A percentile compares a stretch with the other conserved stretches of the same genome.
phyloP scores from a whole-genome alignment of 2,797 vertebrate genomes.

The Gallinago stenura region DNA sequence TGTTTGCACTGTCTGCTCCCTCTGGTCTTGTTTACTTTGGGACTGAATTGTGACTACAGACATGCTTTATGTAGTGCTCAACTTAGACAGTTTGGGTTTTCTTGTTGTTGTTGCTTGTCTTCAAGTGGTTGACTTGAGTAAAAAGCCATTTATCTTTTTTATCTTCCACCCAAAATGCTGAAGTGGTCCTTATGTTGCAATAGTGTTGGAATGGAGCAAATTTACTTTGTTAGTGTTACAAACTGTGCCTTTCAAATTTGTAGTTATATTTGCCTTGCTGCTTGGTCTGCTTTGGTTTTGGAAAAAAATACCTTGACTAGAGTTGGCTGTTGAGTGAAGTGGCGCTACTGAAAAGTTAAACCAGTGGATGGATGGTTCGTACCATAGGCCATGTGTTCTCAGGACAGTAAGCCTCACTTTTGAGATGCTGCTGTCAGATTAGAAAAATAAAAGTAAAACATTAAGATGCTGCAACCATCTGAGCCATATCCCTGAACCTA shows the following conservation, averaged over 20 bases:
- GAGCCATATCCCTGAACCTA: background rate
- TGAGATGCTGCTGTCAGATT: background rate
- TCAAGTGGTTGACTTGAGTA: background rate
- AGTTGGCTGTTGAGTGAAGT: background rate
- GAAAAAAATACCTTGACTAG: background rate
- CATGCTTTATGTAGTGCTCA: background rate
- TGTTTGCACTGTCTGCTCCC: background rate
- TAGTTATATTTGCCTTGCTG: background rate
- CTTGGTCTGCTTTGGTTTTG: background rate
- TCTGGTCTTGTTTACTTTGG: background rate
- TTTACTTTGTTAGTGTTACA: background rate
- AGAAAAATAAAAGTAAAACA: background rate
- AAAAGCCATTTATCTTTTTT: background rate
- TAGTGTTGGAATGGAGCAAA: background rate
- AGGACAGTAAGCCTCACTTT: background rate
- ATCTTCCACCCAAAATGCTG: background rate
- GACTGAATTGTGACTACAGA: background rate
- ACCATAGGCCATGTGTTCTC: background rate
- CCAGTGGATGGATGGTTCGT: background rate
- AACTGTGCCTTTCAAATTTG: background rate
- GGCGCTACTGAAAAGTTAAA: background rate
- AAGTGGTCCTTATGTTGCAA: background rate
- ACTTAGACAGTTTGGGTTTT: background rate
- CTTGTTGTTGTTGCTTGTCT: background rate
- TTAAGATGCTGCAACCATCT: background rate